Evolutionary conservation across 2,888 invertebrate species (phyloP).

Genomic region (Dinocampus coccinellae): DNA sequence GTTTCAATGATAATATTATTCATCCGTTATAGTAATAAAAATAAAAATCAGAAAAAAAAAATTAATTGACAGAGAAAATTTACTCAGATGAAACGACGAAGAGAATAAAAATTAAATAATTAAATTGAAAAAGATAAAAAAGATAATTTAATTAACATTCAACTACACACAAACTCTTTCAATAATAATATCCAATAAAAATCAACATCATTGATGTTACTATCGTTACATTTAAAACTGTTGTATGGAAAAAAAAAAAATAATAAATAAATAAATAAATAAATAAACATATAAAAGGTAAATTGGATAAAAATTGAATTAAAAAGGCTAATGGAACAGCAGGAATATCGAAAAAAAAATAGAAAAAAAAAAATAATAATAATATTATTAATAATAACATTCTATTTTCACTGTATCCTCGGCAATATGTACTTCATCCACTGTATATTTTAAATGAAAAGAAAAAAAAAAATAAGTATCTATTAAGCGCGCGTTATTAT

Average conservation of each 20-base stretch:
- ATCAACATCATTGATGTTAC: constrained; percentile 32
- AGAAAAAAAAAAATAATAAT: constrained; percentile 1
- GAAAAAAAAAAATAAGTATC: constrained; percentile 8
- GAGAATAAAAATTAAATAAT: not conserved
- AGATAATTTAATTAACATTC: not conserved
- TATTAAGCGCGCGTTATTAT: constrained; percentile 26
- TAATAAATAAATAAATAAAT: not conserved
- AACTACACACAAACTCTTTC: not conserved
- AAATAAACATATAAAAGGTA: not conserved
- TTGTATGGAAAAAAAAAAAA: constrained; percentile 11
- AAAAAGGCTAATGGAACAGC: not conserved
- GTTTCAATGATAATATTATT: not conserved
- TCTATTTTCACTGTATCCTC: constrained; percentile 43
- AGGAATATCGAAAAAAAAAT: not conserved
- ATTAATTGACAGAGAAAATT: too few relatives aligned
- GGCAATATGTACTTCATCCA: constrained; percentile 32
- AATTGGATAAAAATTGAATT: constrained; percentile 7
- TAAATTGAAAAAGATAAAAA: not conserved
- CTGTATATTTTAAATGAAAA: constrained; percentile 18
- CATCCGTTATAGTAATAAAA: not conserved
- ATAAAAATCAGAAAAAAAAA: not conserved
- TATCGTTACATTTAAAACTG: constrained; percentile 28
- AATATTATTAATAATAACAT: constrained; percentile 27
- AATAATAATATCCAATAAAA: constrained; percentile 3
- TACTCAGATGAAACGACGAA: not conserved